Evolutionary conservation across 2,113 vertebrate species (phyloP).

Genomic region (Opisthocomus hoazin): DNA sequence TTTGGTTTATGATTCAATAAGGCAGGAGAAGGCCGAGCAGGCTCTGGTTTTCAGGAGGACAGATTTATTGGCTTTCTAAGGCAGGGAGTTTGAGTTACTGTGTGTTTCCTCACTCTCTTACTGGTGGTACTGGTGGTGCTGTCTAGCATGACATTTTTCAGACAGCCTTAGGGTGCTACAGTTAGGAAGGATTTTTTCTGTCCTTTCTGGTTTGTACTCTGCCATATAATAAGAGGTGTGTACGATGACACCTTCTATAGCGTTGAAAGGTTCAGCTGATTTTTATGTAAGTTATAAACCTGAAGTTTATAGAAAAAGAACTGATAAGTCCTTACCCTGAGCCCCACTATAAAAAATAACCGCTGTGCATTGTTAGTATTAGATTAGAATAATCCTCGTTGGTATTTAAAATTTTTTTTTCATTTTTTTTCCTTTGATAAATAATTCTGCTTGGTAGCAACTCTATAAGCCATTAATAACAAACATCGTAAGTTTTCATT

Average conservation of each 20-base stretch:
- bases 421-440: not conserved
- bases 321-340: not conserved
- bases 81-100: not conserved
- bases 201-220: not conserved
- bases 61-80: slow-evolving; percentile 10
- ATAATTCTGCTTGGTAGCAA: not conserved
- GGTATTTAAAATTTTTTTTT: not conserved
- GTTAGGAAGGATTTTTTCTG: not conserved
- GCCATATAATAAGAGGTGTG: not conserved
- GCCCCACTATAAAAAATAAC: not conserved
- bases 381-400: not conserved
- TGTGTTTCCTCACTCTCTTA: not conserved
- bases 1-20: slow-evolving; percentile 22
- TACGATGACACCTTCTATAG: not conserved
- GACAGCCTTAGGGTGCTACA: not conserved
- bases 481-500: not conserved
- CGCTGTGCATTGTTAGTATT: not conserved
- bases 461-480: not conserved
- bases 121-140: not conserved
- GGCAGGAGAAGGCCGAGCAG: not conserved
- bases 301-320: not conserved
- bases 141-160: not conserved
- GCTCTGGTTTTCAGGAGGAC: not conserved
- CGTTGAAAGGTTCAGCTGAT: not conserved
- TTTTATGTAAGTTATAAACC: not conserved